phyloP scores from a whole-genome alignment of 1,140 invertebrate genomes.

The Macrobrachium nipponense region DNA sequence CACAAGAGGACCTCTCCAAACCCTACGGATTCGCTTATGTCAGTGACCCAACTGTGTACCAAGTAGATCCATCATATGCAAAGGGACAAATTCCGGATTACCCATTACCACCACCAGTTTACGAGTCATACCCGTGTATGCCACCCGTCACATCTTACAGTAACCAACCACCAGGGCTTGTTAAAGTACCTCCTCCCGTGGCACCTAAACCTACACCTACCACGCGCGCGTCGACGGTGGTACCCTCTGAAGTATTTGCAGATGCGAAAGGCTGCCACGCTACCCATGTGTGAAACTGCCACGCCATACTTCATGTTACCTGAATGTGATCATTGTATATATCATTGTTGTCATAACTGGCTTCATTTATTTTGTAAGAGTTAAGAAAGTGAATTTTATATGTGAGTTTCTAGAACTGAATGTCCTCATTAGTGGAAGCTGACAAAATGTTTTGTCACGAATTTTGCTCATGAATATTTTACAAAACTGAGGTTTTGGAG shows the following conservation, averaged over 20 bases:
- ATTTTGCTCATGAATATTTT: no score
- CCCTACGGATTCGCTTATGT: slow-evolving; percentile 20
- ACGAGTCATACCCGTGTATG: slow-evolving; percentile 1
- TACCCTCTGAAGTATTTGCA: background rate
- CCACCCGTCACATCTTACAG: background rate
- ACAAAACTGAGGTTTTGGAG: no score
- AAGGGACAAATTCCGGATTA: slow-evolving; percentile 18
- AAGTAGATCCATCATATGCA: slow-evolving; percentile 23
- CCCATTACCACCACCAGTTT: background rate
- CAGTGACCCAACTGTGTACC: slow-evolving; percentile 8
- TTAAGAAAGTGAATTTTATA: no score
- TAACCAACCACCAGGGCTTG: no score
- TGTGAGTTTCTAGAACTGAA: no score
- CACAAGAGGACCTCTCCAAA: slow-evolving; percentile 25
- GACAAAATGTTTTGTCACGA: no score
- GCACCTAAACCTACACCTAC: slow-evolving; percentile 28
- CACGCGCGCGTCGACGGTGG: background rate
- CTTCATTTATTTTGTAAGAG: no score
- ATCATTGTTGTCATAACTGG: no score
- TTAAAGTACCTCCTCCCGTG: slow-evolving; percentile 39
- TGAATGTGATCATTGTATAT: no score
- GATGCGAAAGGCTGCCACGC: slow-evolving; percentile 34
- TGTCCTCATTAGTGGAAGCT: no score
- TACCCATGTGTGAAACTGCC: slow-evolving; percentile 25
- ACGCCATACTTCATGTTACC: no score